Conservation (phyloP, 2,888 invertebrate genomes). For the Allophyes oxyacanthae region DNA sequence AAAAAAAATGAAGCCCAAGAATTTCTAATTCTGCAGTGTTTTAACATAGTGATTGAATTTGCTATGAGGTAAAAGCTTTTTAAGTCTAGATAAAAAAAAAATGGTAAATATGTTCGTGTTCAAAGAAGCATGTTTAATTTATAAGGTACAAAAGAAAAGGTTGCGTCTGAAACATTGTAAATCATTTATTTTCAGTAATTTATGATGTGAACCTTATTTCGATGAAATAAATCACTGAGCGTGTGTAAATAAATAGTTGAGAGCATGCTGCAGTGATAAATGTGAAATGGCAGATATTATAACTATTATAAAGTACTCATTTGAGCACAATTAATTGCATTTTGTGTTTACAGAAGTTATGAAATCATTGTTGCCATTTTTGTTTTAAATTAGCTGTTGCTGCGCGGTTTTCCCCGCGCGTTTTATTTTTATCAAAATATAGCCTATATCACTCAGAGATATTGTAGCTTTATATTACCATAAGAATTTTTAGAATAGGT, state of each 20-base stretch:
- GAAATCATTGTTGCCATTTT: too few relatives aligned
- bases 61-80: too few relatives aligned
- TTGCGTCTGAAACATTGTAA: constrained; percentile 14
- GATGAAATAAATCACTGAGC: constrained; percentile 25
- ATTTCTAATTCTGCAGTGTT: too few relatives aligned
- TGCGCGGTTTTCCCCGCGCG: too few relatives aligned
- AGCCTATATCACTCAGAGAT: too few relatives aligned
- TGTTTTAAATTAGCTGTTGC: too few relatives aligned
- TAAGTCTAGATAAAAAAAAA: too few relatives aligned
- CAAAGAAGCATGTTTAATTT: constrained; percentile 4
- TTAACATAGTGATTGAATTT: too few relatives aligned
- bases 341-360: not conserved
- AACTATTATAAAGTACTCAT: not conserved
- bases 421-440: too few relatives aligned
- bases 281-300: not conserved
- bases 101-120: not conserved
- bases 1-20: too few relatives aligned
- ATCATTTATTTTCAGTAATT: constrained; percentile 20
- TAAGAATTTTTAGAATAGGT: too few relatives aligned
- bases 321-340: constrained; percentile 13
- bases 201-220: constrained; percentile 7
- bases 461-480: too few relatives aligned
- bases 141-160: constrained; percentile 7
- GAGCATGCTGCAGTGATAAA: not conserved
- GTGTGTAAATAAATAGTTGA: constrained; percentile 17